Base-by-base conservation (phyloP, 2,113 vertebrate genomes). In the Apaloderma vittatum region DNA sequence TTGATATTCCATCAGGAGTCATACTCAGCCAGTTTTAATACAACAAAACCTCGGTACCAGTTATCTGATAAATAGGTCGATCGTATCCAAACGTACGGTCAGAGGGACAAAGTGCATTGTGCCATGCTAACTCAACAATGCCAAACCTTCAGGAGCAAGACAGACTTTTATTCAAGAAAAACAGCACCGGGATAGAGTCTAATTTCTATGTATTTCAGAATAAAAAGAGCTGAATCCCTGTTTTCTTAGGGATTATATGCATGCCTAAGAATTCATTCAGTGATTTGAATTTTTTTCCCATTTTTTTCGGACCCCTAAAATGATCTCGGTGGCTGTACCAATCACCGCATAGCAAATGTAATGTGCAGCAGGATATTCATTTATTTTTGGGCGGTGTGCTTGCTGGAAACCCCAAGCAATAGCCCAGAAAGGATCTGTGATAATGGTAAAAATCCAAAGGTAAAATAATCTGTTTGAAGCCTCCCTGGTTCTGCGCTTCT, bases 1-100 rank as follows among this genome's bases (percentile, higher is more conserved):
- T 92, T 77, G 97, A 97, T 98, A 98, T 98, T 97, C 95, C 90
- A 97, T 95, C 95, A 98, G 90, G 93, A 97, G 95, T 95, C 97
- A 79, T 96, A 90, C 97, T 97, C 93, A 96, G 96, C 97, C 97
- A 96, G 91, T 94, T 97, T 97, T 97, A 96, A 97, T 96, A 94
- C 83, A 97, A 93, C 97, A 97, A 98, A 98, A 94, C 96, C 93
- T 97, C 83, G 93, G 97, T 94, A 96, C 94, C 92, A 15, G 96
- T 96, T 97, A 96, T 96, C 98, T 97, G 90, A 97, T 97, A 98
- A 97, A 85, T 32, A 45, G 96, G 91, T 72, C 8, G 37, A 96
- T 92, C 93, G 13, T 88, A 95, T 96, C 93, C 90, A 84, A 88
- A 97, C 19, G 88, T 17, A 45, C 73, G 91, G 92, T 71, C 89